Evolutionary conservation across 2,113 vertebrate genomes (phyloP).

Genomic region (Pitta sordida): DNA sequence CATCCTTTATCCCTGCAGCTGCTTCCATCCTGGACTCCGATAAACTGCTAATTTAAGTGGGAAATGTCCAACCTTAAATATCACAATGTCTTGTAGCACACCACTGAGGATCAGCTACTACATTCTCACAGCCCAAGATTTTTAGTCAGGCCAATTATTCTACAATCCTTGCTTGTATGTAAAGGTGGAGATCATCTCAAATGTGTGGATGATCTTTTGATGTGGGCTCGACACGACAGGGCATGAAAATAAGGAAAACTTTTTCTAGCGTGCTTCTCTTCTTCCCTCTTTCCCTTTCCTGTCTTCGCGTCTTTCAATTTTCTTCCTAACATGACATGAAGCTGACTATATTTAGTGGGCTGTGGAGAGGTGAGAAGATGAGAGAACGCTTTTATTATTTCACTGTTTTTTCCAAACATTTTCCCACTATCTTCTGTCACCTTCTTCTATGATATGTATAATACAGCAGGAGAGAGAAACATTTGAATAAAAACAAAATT

Average conservation of each 20-base stretch:
- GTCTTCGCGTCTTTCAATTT: neutral
- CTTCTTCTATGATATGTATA: neutral
- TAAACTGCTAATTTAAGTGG: conserved; percentile 81
- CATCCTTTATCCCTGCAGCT: conserved; percentile 69
- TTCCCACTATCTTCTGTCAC: neutral
- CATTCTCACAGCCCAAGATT: neutral
- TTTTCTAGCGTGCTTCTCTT: neutral
- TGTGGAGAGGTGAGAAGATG: neutral
- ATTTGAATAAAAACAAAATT: neutral
- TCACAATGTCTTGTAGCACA: conserved; percentile 35
- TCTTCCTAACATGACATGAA: neutral
- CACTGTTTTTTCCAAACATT: neutral
- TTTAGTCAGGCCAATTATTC: conserved; percentile 41
- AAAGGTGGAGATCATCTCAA: conserved; percentile 25
- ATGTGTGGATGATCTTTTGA: neutral
- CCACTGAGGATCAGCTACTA: conserved; percentile 44
- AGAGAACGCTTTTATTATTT: neutral
- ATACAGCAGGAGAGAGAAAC: neutral
- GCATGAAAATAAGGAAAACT: neutral
- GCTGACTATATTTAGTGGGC: neutral
- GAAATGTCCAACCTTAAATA: conserved; percentile 71
- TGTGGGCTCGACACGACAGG: neutral
- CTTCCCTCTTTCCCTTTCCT: neutral
- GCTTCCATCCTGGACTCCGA: conserved; percentile 70
- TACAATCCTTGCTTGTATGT: neutral